Base-by-base conservation (phyloP, 2,888 invertebrate genomes). In the Ormyrus pomaceus region DNA sequence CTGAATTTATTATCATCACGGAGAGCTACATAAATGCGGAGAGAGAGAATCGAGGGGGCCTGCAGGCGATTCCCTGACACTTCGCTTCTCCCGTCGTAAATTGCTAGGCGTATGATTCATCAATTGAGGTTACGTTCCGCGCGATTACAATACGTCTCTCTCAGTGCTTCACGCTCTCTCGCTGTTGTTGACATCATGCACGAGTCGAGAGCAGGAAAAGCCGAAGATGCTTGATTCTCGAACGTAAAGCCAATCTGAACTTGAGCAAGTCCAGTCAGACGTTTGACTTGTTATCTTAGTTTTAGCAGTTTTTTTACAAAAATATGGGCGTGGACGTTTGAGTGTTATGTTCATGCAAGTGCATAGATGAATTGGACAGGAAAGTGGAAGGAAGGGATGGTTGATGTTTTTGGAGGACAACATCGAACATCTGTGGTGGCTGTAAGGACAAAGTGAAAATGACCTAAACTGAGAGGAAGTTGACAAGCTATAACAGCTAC, bases 101-200 rank as follows among this genome's bases (percentile, higher is more conserved):
- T 81, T 66, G 70, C 59, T 81, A 61, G 10, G 65, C 64, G 81
- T 75, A 81, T 81, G 81, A 81, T 61, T 81, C 81, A 81, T 81
- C 81, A 66, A 81, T 81, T 78, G 81, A 81, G 81, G 81, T 81
- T 81, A 81, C 81, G 74, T 81, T 78, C 51, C 61, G 48, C 59
- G 70, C 45, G 73, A 77, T 70, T 65, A 45, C 34, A 34, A 34
- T 66, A n/a, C 45, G 19, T 48, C 55, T 46, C 13, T 79, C 34
- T 34, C 34, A 34, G 34, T 34, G 34, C 34, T 34, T 34, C 34
- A 34, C 34, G 34, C 34, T 34, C 34, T 34, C 34, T 34, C 34
- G 34, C 34, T 34, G 34, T 34, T 34, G 70, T 79, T 79, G 79
- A 79, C 79, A 79, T 79, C 53, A 9, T 45, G 34, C 34, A 34